These are phyloP conservation scores for Dolichotis patagonum DNA, from an alignment of 2,113 vertebrate species.

Conservation along the genomic window DNA sequence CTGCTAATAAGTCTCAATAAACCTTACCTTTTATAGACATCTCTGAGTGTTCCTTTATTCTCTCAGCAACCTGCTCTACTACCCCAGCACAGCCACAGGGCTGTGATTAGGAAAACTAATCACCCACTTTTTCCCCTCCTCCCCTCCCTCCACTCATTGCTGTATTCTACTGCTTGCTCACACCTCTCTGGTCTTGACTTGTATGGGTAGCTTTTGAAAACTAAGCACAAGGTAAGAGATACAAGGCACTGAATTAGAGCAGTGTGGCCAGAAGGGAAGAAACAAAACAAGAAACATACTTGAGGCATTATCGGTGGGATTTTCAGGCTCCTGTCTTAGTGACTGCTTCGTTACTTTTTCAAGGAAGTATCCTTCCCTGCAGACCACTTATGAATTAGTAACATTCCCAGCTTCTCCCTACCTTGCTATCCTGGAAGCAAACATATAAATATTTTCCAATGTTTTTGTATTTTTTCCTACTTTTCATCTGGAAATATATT, in stretches of 20 bases:
- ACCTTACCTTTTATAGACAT: neutral
- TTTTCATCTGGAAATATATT: neutral
- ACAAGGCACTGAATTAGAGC: neutral
- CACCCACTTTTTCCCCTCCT: neutral
- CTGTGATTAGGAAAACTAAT: neutral
- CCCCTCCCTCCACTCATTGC: neutral
- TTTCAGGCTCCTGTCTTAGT: neutral
- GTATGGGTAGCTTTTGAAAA: slow-evolving; percentile 47
- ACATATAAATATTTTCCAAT: neutral
- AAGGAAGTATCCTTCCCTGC: neutral
- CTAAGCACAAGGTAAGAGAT: slow-evolving; percentile 16
- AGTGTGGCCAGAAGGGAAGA: slow-evolving; percentile 15
- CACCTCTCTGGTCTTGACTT: slow-evolving; percentile 51
- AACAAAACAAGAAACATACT: neutral
- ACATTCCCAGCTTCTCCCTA: neutral
- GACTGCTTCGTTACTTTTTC: neutral
- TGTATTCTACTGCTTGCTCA: slow-evolving; percentile 22
- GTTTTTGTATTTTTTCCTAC: neutral
- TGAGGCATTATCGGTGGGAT: neutral
- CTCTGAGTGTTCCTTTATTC: neutral
- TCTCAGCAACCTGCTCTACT: neutral
- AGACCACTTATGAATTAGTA: neutral
- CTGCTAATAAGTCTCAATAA: neutral
- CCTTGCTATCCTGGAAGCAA: neutral
- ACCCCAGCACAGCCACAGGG: neutral